Conservation (phyloP, 1,140 invertebrate genomes). For the Pteromalus puparum region DNA sequence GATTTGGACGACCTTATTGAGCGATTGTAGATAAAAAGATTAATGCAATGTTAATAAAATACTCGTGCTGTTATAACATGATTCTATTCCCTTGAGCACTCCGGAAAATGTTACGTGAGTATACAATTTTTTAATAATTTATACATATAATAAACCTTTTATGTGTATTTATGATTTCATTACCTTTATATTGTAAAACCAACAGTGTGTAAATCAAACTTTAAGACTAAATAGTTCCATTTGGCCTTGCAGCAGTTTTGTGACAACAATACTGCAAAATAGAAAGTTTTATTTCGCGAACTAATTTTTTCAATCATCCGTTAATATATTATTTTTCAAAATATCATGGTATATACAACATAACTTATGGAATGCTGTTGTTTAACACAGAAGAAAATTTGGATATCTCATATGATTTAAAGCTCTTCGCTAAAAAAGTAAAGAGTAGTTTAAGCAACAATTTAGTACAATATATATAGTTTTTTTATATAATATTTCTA, state of each 20-base stretch:
- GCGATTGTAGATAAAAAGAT: slow-evolving; percentile 17
- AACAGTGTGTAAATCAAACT: slow-evolving; percentile 15
- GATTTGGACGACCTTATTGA: slow-evolving; percentile 38
- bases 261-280: slow-evolving; percentile 25
- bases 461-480: not conserved
- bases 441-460: not conserved
- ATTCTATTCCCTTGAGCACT: not conserved
- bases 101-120: slow-evolving; percentile 12
- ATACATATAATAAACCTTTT: slow-evolving; percentile 12
- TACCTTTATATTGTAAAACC: slow-evolving; percentile 27
- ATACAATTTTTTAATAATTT: slow-evolving; percentile 29
- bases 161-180: slow-evolving; percentile 5
- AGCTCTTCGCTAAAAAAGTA: slow-evolving; percentile 1
- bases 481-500: not conserved
- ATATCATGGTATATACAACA: slow-evolving; percentile 33
- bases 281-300: slow-evolving; percentile 15
- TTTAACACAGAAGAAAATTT: slow-evolving; percentile 31
- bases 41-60: slow-evolving; percentile 14
- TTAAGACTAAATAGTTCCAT: slow-evolving; percentile 3
- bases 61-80: not conserved
- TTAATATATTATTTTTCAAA: slow-evolving; percentile 9
- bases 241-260: slow-evolving; percentile 9
- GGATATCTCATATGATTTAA: slow-evolving; percentile 29
- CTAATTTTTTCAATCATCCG: not conserved
- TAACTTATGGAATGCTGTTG: slow-evolving; percentile 47